Percentiles rank a stretch among this genome's conserved stretches.
Conservation (phyloP, 2,888 invertebrate genomes). For the Napeogenes sylphis region DNA sequence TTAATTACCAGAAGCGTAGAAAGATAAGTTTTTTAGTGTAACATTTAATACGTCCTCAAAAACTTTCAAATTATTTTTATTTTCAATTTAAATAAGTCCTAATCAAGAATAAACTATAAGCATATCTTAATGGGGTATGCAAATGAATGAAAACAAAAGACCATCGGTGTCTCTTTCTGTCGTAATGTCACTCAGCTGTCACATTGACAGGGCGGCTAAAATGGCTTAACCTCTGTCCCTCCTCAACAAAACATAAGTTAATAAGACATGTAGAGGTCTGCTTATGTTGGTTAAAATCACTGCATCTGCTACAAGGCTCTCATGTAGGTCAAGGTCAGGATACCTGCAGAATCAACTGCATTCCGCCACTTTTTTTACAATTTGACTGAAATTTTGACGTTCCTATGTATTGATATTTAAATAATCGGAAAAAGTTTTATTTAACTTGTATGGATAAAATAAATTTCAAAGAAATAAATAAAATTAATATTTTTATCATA, state of each 20-base stretch:
- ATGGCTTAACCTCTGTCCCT: not conserved
- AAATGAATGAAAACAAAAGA: slow-evolving; percentile 1
- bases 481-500: too few relatives aligned
- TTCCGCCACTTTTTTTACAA: slow-evolving; percentile 9
- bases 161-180: slow-evolving; percentile 11
- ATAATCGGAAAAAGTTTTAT: too few relatives aligned
- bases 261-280: slow-evolving; percentile 13
- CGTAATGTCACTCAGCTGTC: slow-evolving; percentile 39
- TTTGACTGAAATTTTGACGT: not conserved
- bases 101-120: not conserved
- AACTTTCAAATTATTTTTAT: too few relatives aligned
- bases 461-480: too few relatives aligned
- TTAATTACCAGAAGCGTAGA: too few relatives aligned
- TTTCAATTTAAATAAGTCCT: too few relatives aligned
- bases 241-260: not conserved
- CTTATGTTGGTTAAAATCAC: slow-evolving; percentile 20
- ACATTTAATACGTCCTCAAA: too few relatives aligned
- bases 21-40: too few relatives aligned
- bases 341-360: slow-evolving; percentile 26
- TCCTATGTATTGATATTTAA: too few relatives aligned
- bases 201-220: slow-evolving; percentile 45
- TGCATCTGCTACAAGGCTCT: slow-evolving; percentile 31
- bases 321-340: slow-evolving; percentile 37
- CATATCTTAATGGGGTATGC: not conserved
- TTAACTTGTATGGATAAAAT: too few relatives aligned